Conservation (phyloP, 2,113 vertebrate genomes). For the Lanius ludovicianus region DNA sequence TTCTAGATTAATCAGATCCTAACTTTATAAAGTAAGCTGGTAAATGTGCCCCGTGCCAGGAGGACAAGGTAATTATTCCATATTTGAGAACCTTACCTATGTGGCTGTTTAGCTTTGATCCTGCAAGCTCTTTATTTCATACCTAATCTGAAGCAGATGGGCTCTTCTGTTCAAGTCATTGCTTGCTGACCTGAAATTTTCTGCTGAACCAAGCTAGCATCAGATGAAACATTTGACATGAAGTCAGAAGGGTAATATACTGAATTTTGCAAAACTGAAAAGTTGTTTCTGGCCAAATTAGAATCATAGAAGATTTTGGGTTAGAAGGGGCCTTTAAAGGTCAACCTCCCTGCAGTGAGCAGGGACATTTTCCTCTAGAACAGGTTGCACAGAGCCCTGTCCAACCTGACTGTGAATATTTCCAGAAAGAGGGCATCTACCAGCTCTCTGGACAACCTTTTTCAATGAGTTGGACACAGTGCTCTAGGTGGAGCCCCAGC, state of each 20-base stretch:
- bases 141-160: constrained; percentile 25
- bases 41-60: background rate
- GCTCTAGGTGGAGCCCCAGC: background rate
- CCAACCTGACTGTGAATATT: background rate
- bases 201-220: background rate
- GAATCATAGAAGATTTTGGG: background rate
- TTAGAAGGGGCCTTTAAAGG: background rate
- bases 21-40: background rate
- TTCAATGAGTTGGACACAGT: background rate
- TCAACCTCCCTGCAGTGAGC: background rate
- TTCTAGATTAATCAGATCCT: background rate
- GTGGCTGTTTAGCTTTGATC: background rate
- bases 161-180: background rate
- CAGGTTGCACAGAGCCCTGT: rapidly evolving
- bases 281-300: background rate
- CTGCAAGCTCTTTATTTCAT: background rate
- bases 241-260: background rate
- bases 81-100: background rate
- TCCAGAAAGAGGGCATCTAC: background rate
- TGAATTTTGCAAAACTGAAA: background rate
- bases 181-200: constrained; percentile 12
- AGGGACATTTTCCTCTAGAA: background rate
- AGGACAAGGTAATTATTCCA: background rate
- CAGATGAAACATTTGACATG: background rate
- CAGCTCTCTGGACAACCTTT: background rate